Evolutionary conservation across 2,797 vertebrate species (phyloP).

Genomic region (Eulemur mongoz): DNA sequence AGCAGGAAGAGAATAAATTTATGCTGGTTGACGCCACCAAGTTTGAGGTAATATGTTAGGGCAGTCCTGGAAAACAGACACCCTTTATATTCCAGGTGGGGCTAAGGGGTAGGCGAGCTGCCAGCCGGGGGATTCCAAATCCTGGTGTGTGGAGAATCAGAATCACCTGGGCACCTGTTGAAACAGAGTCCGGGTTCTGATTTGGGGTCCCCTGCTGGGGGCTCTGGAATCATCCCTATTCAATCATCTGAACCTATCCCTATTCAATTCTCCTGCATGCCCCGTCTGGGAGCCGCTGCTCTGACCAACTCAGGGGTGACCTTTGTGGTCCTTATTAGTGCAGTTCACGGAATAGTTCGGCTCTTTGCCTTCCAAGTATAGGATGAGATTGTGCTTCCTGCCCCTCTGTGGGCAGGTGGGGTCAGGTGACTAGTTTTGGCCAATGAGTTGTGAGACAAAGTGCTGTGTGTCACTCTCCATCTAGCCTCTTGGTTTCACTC

Average conservation of each 20-base stretch:
- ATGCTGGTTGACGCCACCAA: neutral
- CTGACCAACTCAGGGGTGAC: neutral
- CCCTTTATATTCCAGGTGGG: neutral
- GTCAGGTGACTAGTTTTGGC: neutral
- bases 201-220: neutral
- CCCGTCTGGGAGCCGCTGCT: neutral
- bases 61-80: neutral
- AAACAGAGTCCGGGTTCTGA: neutral
- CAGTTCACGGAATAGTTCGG: neutral
- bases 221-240: neutral
- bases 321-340: accelerated
- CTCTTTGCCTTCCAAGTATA: neutral
- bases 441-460: neutral
- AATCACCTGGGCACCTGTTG: too few relatives aligned
- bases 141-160: neutral
- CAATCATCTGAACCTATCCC: too few relatives aligned
- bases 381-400: neutral
- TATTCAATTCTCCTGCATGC: neutral
- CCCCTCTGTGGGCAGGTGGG: neutral
- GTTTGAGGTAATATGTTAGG: neutral
- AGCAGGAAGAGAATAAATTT: neutral
- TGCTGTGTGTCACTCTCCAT: neutral
- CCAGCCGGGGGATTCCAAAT: neutral
- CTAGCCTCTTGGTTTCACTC: neutral
- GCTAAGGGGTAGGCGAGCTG: neutral